Base-by-base conservation (phyloP, 2,113 vertebrate species). In the Pangasianodon gigas region DNA sequence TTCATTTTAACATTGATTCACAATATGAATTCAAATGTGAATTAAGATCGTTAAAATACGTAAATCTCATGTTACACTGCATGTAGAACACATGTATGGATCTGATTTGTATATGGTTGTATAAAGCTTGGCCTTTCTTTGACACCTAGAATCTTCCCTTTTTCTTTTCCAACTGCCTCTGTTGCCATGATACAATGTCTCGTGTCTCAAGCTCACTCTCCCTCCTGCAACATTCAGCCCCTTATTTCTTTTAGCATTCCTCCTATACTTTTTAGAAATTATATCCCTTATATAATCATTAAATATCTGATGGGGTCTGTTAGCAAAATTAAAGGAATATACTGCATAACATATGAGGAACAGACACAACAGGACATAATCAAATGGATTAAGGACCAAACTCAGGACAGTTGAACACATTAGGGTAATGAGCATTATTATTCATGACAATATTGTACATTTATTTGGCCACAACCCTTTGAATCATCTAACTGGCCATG, bases 121-220 rank as follows among this genome's bases (percentile, higher is more conserved):
- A 82, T 44, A 83, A 85, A 80, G 48, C 48, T n/a, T 69, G 46
- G 48, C 58, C 84, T 90, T 91, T 87, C 60, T 67, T 83, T 86
- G 86, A 90, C 75, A 88, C 56, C 83, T 74, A 46, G 85, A 65
- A 32, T 84, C 74, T 67, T 89, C 79, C 85, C 74, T 32, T 86
- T 75, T 87, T 84, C 44, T 75, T 88, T 84, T 88, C 79, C 87
- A 90, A 82, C 89, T 89, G 84, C 86, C 84, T 89, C 83, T 87
- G 92, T 88, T 93, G 90, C 91, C 90, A 91, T 90, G 87, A 85
- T 91, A 89, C 87, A 77, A 85, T 75, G 37, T 87, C 71, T 84
- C 3, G 48, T 86, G 82, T 65, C 88, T 88, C 54, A 26, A 87
- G 32, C 85, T 41, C 54, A 84, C 71, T 90, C 52, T 77, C 24